Conservation (phyloP, 1,140 invertebrate genomes). For the Drosophila sucinea region DNA sequence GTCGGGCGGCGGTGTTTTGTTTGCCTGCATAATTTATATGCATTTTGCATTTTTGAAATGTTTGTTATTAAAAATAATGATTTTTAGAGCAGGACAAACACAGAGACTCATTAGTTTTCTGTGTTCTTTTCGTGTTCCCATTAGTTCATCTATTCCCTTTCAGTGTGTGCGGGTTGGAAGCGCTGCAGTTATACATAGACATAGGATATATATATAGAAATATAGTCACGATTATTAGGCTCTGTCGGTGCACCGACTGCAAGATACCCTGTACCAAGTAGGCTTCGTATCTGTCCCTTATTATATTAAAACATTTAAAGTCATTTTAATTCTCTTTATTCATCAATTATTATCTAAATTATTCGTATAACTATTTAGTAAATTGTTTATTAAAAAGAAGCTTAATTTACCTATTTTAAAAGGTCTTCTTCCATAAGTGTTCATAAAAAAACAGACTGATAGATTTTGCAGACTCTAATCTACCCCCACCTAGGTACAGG, state of each 20-base stretch:
- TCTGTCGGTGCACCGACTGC: background rate
- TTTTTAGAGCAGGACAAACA: constrained; percentile 69
- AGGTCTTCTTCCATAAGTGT: background rate
- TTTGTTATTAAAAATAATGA: constrained; percentile 67
- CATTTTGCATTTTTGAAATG: constrained; percentile 64
- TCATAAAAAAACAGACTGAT: background rate
- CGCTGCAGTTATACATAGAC: background rate
- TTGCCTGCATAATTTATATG: constrained; percentile 62
- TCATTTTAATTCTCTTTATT: no score
- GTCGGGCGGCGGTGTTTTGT: constrained; percentile 41
- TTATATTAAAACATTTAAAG: no score
- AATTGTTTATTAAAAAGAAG: no score
- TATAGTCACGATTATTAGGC: background rate
- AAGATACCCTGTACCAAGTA: background rate
- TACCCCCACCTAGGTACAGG: background rate
- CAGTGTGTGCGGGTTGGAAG: background rate
- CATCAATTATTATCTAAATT: no score
- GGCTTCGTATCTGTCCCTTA: background rate
- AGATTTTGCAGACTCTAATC: background rate
- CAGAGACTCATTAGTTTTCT: constrained; percentile 50
- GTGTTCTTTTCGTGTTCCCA: constrained; percentile 32
- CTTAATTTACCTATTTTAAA: no score
- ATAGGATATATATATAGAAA: background rate
- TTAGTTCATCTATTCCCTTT: background rate
- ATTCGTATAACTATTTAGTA: no score